Evolutionary conservation across 2,888 invertebrate species (phyloP).

Genomic region (Microctonus hyperodae): DNA sequence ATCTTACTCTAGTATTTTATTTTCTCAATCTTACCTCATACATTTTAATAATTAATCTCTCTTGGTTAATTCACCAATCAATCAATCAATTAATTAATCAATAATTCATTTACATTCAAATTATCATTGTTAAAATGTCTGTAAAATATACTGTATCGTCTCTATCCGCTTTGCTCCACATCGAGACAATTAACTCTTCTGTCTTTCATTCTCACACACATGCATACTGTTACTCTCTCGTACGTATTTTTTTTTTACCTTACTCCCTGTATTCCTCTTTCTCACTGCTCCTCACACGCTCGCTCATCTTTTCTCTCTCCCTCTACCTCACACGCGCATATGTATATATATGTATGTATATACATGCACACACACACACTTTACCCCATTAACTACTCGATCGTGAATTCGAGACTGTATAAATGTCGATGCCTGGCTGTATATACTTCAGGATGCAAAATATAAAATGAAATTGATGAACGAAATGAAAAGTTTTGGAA

Average conservation of each 20-base stretch:
- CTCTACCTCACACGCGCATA: not conserved
- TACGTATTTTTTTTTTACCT: not conserved
- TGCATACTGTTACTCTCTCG: slow-evolving; percentile 8
- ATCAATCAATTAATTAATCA: no score
- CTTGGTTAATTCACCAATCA: no score
- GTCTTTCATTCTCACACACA: slow-evolving; percentile 22
- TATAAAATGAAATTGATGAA: slow-evolving; percentile 20
- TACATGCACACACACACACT: no score
- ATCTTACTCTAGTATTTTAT: not conserved
- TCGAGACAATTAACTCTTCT: slow-evolving; percentile 39
- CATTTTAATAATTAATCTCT: no score
- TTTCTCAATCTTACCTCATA: not conserved
- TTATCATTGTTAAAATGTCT: not conserved
- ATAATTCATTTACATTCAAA: not conserved
- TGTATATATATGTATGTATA: no score
- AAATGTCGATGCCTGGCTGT: slow-evolving; percentile 36
- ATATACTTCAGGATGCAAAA: no score
- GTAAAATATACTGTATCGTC: slow-evolving; percentile 19
- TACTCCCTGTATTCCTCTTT: not conserved
- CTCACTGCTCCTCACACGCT: not conserved
- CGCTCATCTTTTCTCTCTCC: not conserved
- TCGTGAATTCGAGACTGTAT: slow-evolving; percentile 32
- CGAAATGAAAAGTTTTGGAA: not conserved
- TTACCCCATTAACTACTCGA: slow-evolving; percentile 12
- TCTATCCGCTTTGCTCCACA: slow-evolving; percentile 16